Evolutionary conservation across 2,113 vertebrate genomes (phyloP).

Genomic region (Dermatemys mawii): DNA sequence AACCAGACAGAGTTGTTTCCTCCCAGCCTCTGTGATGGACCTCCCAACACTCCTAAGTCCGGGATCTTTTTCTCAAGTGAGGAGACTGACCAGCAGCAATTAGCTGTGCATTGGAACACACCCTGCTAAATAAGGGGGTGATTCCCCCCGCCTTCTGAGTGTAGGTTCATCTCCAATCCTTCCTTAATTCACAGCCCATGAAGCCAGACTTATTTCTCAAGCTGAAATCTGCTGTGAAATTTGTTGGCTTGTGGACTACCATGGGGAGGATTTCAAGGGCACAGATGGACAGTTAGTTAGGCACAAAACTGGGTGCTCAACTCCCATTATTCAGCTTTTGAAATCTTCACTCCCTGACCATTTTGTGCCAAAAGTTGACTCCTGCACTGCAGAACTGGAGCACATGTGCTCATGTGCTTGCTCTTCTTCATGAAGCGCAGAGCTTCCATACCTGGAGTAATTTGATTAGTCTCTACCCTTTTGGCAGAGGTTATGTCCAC

Average conservation of each 20-base stretch:
- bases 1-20: background rate
- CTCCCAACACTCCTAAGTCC: background rate
- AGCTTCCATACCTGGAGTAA: background rate
- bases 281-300: background rate
- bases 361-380: background rate
- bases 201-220: background rate
- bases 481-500: background rate
- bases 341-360: background rate
- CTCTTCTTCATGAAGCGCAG: background rate
- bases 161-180: background rate
- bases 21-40: background rate
- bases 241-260: background rate
- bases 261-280: background rate
- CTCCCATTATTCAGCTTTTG: background rate
- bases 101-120: background rate
- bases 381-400: conserved; percentile 35
- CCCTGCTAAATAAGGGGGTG: background rate
- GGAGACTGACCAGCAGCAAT: background rate
- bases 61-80: background rate
- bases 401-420: background rate
- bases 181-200: background rate
- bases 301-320: background rate
- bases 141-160: background rate
- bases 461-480: background rate
- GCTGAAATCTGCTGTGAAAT: background rate